Conservation (phyloP, 2,113 vertebrate species). For the Riparia riparia region DNA sequence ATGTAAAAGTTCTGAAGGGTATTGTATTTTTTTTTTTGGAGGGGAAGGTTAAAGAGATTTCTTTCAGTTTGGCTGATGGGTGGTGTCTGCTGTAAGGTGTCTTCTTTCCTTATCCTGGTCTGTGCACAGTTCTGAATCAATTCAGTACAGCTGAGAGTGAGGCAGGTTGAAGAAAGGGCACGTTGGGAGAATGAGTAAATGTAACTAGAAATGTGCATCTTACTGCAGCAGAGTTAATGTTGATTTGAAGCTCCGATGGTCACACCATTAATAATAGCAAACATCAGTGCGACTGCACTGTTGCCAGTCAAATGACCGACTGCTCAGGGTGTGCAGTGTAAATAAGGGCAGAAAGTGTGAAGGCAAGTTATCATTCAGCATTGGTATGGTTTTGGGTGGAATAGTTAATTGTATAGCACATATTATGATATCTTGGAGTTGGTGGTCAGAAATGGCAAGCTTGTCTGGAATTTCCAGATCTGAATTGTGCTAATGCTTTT, state of each 20-base stretch:
- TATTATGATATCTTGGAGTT: background rate
- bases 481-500: background rate
- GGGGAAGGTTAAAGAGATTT: background rate
- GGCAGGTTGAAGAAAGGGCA: background rate
- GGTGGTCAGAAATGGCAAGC: background rate
- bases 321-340: background rate
- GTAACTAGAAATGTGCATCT: background rate
- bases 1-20: background rate
- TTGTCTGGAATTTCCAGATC: background rate
- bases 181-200: background rate
- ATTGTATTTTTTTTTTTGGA: background rate
- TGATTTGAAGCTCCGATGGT: background rate
- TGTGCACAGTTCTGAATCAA: background rate
- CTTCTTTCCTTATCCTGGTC: background rate
- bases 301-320: background rate
- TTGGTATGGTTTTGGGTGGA: background rate
- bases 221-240: background rate
- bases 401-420: background rate
- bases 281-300: background rate
- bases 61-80: background rate
- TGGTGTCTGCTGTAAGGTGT: background rate
- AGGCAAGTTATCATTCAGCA: background rate
- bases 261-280: background rate
- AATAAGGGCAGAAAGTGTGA: background rate
- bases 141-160: background rate